phyloP scores from a whole-genome alignment of 2,113 vertebrate species.

The Neopipo cinnamomea region DNA sequence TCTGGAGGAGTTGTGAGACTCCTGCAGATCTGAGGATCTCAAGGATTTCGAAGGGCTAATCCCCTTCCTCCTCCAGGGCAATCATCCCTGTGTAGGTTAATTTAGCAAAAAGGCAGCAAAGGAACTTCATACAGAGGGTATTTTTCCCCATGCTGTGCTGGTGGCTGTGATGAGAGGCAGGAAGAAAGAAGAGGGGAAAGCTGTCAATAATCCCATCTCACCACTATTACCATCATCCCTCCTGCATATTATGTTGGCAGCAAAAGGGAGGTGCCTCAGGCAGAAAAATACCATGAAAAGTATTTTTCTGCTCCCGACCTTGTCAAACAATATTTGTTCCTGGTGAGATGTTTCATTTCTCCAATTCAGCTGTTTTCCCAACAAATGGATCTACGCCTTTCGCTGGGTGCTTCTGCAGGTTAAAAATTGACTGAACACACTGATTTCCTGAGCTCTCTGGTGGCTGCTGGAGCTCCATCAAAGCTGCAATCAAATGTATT shows the following conservation, averaged over 20 bases:
- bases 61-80: neutral
- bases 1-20: neutral
- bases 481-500: neutral
- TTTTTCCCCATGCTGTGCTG: neutral
- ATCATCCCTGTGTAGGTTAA: neutral
- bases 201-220: neutral
- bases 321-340: constrained; percentile 10
- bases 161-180: neutral
- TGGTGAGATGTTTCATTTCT: neutral
- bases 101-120: neutral
- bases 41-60: neutral
- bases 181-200: neutral
- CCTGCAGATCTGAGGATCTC: neutral
- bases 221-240: neutral
- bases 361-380: neutral
- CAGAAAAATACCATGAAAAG: neutral
- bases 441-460: neutral
- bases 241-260: neutral
- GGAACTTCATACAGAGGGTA: neutral
- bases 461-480: constrained; percentile 11
- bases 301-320: neutral
- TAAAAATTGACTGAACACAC: neutral
- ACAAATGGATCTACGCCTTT: neutral
- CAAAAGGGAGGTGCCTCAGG: constrained; percentile 19
- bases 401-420: neutral